phyloP scores from a whole-genome alignment of 2,797 vertebrate species.

The Enteromius afrohamiltoni region DNA sequence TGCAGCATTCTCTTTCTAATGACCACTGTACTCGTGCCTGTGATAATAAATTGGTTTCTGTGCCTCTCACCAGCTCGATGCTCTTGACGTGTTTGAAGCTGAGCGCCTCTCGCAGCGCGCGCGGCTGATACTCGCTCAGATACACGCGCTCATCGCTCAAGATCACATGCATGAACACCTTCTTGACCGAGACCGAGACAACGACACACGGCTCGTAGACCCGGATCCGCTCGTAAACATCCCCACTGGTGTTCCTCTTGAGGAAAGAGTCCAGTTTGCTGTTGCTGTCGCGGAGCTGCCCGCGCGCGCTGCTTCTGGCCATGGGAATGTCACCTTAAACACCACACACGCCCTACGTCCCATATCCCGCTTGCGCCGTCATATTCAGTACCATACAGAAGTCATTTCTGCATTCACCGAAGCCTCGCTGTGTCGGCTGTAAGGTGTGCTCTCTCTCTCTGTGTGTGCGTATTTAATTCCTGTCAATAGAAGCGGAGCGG shows the following conservation, averaged over 20 bases:
- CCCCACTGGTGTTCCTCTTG: conserved; percentile 72
- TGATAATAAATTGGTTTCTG: too few species aligned
- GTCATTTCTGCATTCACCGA: too few species aligned
- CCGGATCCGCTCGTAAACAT: conserved; percentile 76
- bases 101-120: conserved; percentile 70
- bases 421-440: not conserved
- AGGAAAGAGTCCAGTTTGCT: conserved; percentile 80
- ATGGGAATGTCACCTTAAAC: conserved; percentile 59
- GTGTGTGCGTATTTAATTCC: not conserved
- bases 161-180: conserved; percentile 78
- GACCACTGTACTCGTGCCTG: too few species aligned
- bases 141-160: conserved; percentile 79
- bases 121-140: conserved; percentile 78
- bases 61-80: conserved; percentile 80
- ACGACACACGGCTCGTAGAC: conserved; percentile 79
- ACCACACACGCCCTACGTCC: not conserved
- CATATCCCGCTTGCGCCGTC: not conserved
- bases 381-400: not conserved
- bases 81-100: conserved; percentile 73
- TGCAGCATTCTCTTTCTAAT: not conserved
- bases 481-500: not conserved
- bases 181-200: conserved; percentile 70
- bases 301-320: conserved; percentile 63
- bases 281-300: conserved; percentile 65
- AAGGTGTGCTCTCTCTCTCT: not conserved